These are phyloP conservation scores for Lacanobia oleracea DNA, from an alignment of 2,888 invertebrate species.

Conservation along the genomic window DNA sequence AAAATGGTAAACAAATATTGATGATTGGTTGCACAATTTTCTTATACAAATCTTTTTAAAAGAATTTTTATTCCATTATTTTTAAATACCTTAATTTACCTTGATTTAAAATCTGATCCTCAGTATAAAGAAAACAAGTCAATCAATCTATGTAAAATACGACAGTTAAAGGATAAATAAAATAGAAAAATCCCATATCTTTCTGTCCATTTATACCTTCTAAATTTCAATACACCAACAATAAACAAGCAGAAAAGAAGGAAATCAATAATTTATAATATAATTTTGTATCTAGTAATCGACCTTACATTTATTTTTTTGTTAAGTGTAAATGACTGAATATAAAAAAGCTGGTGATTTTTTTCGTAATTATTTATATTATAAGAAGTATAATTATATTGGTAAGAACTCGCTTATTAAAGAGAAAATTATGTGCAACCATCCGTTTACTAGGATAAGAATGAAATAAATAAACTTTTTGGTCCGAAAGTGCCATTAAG, in stretches of 20 bases:
- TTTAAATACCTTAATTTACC: no score
- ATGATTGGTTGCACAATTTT: conserved; percentile 43
- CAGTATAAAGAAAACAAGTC: no score
- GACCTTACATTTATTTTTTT: neutral
- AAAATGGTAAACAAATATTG: conserved; percentile 4
- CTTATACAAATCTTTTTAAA: neutral
- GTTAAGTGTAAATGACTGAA: conserved; percentile 31
- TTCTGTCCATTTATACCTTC: no score
- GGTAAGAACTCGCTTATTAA: conserved; percentile 2
- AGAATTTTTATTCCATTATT: no score
- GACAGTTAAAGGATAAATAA: neutral
- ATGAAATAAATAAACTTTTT: conserved; percentile 18
- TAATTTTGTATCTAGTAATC: neutral
- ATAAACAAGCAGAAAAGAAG: neutral
- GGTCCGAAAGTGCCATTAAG: conserved; percentile 55
- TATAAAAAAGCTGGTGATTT: conserved; percentile 4
- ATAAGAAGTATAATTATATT: conserved; percentile 18
- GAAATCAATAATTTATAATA: neutral
- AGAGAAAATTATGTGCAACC: conserved; percentile 46
- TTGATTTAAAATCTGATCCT: no score
- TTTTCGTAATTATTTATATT: neutral
- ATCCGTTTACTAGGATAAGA: conserved; percentile 29
- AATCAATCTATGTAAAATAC: neutral
- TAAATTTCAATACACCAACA: no score
- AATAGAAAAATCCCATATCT: no score